These are phyloP conservation scores for Porites lobata DNA, from an alignment of 92 coral and sea anemone species.

Conservation along the genomic window DNA sequence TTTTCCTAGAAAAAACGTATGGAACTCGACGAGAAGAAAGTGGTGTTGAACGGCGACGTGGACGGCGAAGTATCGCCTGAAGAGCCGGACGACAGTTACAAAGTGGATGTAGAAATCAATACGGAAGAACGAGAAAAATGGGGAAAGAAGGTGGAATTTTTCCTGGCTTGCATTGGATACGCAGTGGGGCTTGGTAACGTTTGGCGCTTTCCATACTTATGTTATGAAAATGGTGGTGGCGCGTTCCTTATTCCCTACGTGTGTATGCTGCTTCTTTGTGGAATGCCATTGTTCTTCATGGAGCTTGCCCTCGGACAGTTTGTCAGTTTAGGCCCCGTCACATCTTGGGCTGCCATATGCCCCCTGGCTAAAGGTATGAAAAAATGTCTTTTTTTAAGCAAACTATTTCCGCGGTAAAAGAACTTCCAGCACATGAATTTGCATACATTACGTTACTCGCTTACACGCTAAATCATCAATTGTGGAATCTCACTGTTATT, in stretches of 20 bases:
- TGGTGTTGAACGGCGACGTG: slow-evolving; percentile 73
- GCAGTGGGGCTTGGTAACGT: slow-evolving; percentile 99
- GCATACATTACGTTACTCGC: neutral
- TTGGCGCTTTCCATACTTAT: slow-evolving; percentile 98
- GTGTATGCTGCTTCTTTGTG: slow-evolving; percentile 92
- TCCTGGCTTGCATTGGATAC: slow-evolving; percentile 95
- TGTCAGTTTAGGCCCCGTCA: slow-evolving; percentile 97
- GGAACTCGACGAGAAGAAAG: slow-evolving; percentile 75
- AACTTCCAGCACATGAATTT: slow-evolving; percentile 9
- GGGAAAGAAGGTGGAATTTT: slow-evolving; percentile 97
- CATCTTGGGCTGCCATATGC: slow-evolving; percentile 99
- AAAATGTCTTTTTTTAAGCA: too few relatives aligned
- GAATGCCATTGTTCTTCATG: slow-evolving; percentile 99
- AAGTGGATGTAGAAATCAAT: slow-evolving; percentile 76
- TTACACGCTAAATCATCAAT: neutral
- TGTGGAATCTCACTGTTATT: slow-evolving; percentile 1
- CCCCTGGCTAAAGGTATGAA: slow-evolving; percentile 93
- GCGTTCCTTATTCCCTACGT: slow-evolving; percentile 96
- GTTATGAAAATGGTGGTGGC: slow-evolving; percentile 98
- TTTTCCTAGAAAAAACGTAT: slow-evolving; percentile 28
- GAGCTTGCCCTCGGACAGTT: slow-evolving; percentile 96
- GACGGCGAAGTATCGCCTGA: slow-evolving; percentile 58
- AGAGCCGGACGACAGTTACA: slow-evolving; percentile 44
- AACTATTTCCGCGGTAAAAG: neutral
- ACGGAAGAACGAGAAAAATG: slow-evolving; percentile 92